Percentiles rank a stretch among this genome's conserved stretches.
Conservation (phyloP, 2,113 vertebrate genomes). For the Nestor notabilis region DNA sequence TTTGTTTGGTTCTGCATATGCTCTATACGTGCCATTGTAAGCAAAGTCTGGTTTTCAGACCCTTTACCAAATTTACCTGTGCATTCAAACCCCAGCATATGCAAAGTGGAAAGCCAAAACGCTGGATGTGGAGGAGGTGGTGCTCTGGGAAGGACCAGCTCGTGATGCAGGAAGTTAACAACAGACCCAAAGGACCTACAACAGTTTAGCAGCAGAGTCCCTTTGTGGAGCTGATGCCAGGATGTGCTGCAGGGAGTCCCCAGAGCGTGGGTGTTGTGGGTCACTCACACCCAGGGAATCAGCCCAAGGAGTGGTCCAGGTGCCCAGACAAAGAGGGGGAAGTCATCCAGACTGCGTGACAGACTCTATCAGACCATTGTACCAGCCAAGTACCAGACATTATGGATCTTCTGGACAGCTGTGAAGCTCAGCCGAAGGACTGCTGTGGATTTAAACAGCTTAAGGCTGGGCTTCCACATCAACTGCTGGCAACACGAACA, state of each 20-base stretch:
- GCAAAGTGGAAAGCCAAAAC: background rate
- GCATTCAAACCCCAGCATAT: accelerated
- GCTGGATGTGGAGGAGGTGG: background rate
- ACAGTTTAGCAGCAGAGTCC: background rate
- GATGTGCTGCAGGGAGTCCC: background rate
- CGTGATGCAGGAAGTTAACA: background rate
- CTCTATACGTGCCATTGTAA: background rate
- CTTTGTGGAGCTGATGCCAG: accelerated
- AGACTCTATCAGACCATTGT: background rate
- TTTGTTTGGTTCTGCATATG: background rate
- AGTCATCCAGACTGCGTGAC: accelerated
- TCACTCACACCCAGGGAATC: background rate
- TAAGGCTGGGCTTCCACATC: background rate
- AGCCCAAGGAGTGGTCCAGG: background rate
- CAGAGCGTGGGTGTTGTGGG: accelerated
- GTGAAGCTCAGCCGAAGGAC: background rate
- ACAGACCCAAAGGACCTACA: background rate
- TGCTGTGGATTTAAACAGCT: background rate
- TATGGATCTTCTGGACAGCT: background rate
- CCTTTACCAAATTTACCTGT: background rate
- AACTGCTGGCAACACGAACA: background rate
- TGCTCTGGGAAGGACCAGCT: background rate
- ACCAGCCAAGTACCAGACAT: background rate
- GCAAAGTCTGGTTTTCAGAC: background rate
- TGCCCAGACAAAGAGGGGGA: background rate